Conservation (phyloP, 2,888 invertebrate species). For the Ophonus ardosiacus region DNA sequence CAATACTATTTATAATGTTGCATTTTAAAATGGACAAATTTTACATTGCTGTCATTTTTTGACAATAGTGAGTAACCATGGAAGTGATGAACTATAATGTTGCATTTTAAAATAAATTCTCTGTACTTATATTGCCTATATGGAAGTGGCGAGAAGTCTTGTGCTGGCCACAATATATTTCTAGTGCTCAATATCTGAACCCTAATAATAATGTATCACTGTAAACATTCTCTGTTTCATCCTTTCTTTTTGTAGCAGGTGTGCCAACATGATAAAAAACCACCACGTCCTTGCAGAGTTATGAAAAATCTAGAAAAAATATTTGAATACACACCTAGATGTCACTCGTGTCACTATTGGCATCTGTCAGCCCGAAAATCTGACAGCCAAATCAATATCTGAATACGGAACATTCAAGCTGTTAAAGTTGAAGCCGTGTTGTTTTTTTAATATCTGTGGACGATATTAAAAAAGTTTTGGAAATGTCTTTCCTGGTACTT, state of each 20-base stretch:
- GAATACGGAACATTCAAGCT: background rate
- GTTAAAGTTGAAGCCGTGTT: background rate
- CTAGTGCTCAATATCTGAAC: too few species aligned
- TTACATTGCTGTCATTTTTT: too few species aligned
- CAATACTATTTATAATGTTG: too few species aligned
- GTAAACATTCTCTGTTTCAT: too few species aligned
- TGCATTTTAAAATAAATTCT: too few species aligned
- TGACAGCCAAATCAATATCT: background rate
- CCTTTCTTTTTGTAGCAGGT: background rate
- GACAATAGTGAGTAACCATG: too few species aligned
- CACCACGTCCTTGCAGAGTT: background rate
- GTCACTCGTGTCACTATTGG: background rate
- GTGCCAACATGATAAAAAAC: background rate
- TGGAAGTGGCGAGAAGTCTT: too few species aligned
- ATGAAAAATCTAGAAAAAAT: constrained; percentile 7
- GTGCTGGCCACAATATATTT: too few species aligned
- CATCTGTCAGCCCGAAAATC: background rate
- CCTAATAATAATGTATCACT: too few species aligned
- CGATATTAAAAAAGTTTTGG: constrained; percentile 7
- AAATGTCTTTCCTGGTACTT: background rate
- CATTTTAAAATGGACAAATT: too few species aligned
- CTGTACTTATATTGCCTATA: too few species aligned
- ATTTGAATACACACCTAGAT: constrained; percentile 7
- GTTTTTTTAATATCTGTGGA: background rate
- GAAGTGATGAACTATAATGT: too few species aligned